phyloP scores from a whole-genome alignment of 2,888 invertebrate species.

The Loripinus fragilis region DNA sequence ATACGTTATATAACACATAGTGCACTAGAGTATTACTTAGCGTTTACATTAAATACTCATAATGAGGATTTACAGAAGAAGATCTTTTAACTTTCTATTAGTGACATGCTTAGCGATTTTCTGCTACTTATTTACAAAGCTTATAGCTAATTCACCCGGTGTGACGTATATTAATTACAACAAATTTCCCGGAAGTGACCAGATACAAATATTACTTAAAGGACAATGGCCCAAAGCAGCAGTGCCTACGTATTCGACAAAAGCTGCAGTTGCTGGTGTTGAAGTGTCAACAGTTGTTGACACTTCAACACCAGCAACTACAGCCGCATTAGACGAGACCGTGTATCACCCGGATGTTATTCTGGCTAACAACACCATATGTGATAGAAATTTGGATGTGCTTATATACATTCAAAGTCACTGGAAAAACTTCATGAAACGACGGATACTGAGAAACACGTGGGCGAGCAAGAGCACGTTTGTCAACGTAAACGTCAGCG shows the following conservation, averaged over 20 bases:
- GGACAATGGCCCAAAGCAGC: too few relatives aligned
- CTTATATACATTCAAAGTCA: constrained; percentile 67
- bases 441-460: constrained; percentile 60
- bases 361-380: constrained; percentile 18
- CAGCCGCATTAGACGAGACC: not conserved
- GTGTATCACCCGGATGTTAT: not conserved
- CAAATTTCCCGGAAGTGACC: not conserved
- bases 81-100: too few relatives aligned
- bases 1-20: too few relatives aligned
- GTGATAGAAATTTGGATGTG: constrained; percentile 46
- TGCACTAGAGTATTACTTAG: too few relatives aligned
- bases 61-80: too few relatives aligned
- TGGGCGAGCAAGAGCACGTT: constrained; percentile 59
- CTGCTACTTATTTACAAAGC: too few relatives aligned
- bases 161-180: not conserved
- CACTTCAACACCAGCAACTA: not conserved
- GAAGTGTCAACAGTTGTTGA: not conserved
- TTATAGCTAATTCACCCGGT: too few relatives aligned
- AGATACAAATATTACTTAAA: not conserved
- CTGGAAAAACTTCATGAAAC: constrained; percentile 52
- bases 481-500: constrained; percentile 41
- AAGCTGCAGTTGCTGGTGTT: too few relatives aligned
- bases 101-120: too few relatives aligned
- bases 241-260: too few relatives aligned
- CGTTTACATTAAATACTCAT: too few relatives aligned